Evolutionary conservation across 2,888 invertebrate genomes (phyloP), one percentile per base, ranked within the genome.

Genomic region (Leucophenga montana): DNA sequence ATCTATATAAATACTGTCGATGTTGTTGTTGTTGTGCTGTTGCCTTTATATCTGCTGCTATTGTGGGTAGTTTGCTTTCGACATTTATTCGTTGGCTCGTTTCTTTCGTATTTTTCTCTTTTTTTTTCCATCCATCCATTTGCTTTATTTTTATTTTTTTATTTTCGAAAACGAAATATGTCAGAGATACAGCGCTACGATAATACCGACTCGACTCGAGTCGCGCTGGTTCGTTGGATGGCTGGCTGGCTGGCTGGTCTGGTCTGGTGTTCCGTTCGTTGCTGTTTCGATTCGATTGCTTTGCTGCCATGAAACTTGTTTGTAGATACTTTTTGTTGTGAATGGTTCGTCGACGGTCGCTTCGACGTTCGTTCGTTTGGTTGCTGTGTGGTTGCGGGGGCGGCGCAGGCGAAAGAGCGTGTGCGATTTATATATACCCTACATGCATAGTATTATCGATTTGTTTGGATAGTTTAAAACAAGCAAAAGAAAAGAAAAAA

Each of bases 161-260:
- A 71, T 67, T 73, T 72, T 71, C 66, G 74, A 73, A 75, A 66
- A 73, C 76, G 77, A 77, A 77, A 78, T 79, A 78, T 77, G 78
- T 78, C 79, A 79, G 76, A 68, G 77, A 75, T 75, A 75, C 75
- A 77, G 74, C 76, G 75, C 72, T 71, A 73, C 75, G 78, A 78
- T 78, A 77, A 72, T 64, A 64, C 69, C 64, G 74, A 73, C 75
- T 73, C 70, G 75, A 71, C 27, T 27, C 27, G 27, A 27, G 16
- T 39, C 9, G 61, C 9, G 18, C 27, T 20, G 13, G 56, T 3
- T 27, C 27, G 56, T 56, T 56, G 56, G 56, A 20, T 56, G 56
- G 18, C 27, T 56, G 22, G 56, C 14, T 20, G 54, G 39, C 39
- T 39, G 39, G 39, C 39, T 39, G 11, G 39, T 39, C 39, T 39